Evolutionary conservation across 1,140 invertebrate genomes (phyloP).

Genomic region (Papilio machaon): DNA sequence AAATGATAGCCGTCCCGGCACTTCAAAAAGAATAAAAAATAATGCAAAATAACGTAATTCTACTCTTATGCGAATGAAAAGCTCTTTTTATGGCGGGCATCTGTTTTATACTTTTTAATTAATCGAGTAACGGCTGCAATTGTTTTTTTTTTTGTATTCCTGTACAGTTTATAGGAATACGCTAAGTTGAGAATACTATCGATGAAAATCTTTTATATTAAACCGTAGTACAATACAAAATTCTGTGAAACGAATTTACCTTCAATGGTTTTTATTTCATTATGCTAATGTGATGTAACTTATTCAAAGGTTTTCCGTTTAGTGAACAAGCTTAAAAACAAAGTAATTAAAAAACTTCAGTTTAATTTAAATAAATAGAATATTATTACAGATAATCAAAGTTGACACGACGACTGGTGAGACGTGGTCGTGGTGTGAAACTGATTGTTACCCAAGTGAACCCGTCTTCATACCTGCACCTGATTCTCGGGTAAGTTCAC

Average conservation of each 20-base stretch:
- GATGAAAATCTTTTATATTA: background rate
- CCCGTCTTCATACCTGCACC: slow-evolving; percentile 92
- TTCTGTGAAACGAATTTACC: too few species aligned
- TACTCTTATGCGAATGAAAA: background rate
- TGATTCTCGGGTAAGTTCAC: slow-evolving; percentile 83
- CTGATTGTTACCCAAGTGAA: slow-evolving; percentile 91
- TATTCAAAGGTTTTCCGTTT: too few species aligned
- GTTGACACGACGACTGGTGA: slow-evolving; percentile 87
- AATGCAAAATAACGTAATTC: background rate
- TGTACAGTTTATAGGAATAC: background rate
- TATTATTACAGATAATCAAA: slow-evolving; percentile 86
- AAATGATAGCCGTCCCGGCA: background rate
- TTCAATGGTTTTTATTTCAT: too few species aligned
- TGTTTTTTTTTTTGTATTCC: background rate
- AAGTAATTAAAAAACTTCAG: too few species aligned
- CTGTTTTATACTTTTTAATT: background rate
- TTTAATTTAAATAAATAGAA: too few species aligned
- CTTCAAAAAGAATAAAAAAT: background rate
- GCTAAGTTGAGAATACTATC: background rate
- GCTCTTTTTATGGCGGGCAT: background rate
- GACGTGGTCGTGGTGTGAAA: slow-evolving; percentile 87
- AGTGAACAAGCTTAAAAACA: too few species aligned
- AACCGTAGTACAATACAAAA: background rate
- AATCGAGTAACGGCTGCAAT: background rate
- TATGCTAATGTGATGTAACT: too few species aligned